phyloP scores from a whole-genome alignment of 2,797 vertebrate species.

The Chromobotia macracanthus region DNA sequence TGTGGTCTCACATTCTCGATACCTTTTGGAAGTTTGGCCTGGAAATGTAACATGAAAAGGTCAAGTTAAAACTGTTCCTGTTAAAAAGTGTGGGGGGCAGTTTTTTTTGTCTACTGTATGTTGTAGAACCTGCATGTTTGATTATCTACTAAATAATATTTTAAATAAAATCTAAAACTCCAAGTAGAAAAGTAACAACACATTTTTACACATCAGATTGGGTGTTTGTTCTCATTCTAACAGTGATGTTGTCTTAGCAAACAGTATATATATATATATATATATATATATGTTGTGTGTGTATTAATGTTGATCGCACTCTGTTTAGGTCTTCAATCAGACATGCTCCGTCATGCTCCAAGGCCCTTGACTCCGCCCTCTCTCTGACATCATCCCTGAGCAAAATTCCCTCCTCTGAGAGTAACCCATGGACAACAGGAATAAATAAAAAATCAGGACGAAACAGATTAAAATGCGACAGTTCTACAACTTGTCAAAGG shows the following conservation, averaged over 20 bases:
- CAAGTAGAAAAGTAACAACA: no score
- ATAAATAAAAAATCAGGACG: not conserved
- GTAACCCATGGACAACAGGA: not conserved
- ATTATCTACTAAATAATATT: no score
- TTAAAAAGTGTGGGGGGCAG: no score
- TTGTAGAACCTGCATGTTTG: no score
- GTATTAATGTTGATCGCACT: slow-evolving; percentile 44
- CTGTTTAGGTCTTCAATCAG: slow-evolving; percentile 59
- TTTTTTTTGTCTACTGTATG: no score
- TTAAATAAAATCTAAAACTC: no score
- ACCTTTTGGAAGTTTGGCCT: slow-evolving; percentile 63
- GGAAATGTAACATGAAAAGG: slow-evolving; percentile 25
- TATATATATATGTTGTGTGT: not conserved
- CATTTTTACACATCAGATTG: no score
- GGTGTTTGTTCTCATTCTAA: no score
- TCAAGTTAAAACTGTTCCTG: not conserved
- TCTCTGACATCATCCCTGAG: slow-evolving; percentile 34
- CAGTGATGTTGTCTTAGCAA: no score
- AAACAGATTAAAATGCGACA: not conserved
- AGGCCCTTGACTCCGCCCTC: slow-evolving; percentile 31
- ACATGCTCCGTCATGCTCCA: slow-evolving; percentile 48
- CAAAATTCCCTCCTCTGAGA: slow-evolving; percentile 37
- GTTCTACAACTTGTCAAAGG: not conserved
- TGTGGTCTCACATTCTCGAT: slow-evolving; percentile 60
- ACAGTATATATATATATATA: no score